phyloP scores from a whole-genome alignment of 2,888 invertebrate genomes.

The Zeuzera pyrina region DNA sequence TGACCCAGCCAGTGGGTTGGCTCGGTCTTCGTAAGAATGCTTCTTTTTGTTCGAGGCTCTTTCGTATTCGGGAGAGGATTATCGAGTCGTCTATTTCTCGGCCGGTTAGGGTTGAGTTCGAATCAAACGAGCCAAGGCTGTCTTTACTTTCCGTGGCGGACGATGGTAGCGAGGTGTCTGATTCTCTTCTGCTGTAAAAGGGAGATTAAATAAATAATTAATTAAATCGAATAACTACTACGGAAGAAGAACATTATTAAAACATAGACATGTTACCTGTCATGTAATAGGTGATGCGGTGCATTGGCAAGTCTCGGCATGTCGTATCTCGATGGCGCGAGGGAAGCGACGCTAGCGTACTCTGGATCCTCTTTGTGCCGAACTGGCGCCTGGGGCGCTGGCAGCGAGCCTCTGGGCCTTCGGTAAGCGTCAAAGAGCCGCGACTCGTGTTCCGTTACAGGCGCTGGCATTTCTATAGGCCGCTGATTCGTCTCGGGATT shows the following conservation, averaged over 20 bases:
- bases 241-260: too few species aligned
- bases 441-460: slow-evolving; percentile 63
- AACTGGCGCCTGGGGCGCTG: slow-evolving; percentile 47
- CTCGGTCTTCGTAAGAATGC: slow-evolving; percentile 87
- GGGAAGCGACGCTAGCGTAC: slow-evolving; percentile 58
- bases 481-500: slow-evolving; percentile 89
- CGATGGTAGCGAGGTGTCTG: slow-evolving; percentile 74
- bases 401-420: slow-evolving; percentile 47
- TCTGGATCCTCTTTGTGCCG: slow-evolving; percentile 56
- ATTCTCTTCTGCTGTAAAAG: slow-evolving; percentile 68
- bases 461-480: slow-evolving; percentile 63
- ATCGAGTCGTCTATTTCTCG: slow-evolving; percentile 80
- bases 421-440: slow-evolving; percentile 67
- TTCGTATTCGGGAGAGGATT: slow-evolving; percentile 83
- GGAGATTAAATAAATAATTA: slow-evolving; percentile 3
- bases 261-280: slow-evolving; percentile 38
- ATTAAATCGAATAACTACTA: too few species aligned
- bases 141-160: slow-evolving; percentile 79
- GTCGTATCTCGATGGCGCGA: slow-evolving; percentile 50
- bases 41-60: slow-evolving; percentile 91
- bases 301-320: slow-evolving; percentile 37
- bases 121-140: slow-evolving; percentile 79
- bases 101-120: slow-evolving; percentile 77
- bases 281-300: slow-evolving; percentile 56
- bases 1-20: slow-evolving; percentile 75